Base-by-base conservation (phyloP, 2,888 invertebrate genomes). In the Philopedon plagiatum region DNA sequence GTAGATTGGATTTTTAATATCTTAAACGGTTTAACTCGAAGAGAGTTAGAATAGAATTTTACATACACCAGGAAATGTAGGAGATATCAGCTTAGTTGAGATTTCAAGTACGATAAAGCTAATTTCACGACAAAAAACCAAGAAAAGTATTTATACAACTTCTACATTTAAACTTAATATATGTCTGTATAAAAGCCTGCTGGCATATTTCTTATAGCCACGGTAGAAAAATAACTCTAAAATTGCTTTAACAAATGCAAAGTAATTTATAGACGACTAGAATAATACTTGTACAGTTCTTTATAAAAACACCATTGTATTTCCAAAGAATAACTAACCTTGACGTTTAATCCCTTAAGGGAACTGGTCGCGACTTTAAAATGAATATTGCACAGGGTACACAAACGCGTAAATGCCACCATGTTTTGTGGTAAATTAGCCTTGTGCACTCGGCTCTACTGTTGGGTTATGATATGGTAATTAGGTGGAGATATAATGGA, bases 391-490 rank as follows among this genome's bases (percentile, higher is more conserved):
- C 19, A 41, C 21, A 58, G 19, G 49, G 34, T 58, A 37, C 5
- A 58, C 46, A 49, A 49, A 58, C 23, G 66, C 13, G 37, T 46
- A 54, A 29, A 54, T 54, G 29, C 7, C 51, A 54, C 29, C 21
- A 66, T 37, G 37, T 58, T 49, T 19, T 58, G 58, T 37, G 66
- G 58, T 49, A 66, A 66, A 66, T 66, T 66, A 66, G 58, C 66
- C 23, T 32, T 41, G 46, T 41, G 57, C 49, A 34, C 44, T 46
- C 4, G 58, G 49, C 26, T 15, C 15, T 49, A 66, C 46, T 34
- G 46, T 5, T 63, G 13, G 23, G 51, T 63, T 63, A 63, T 63
- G 62, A 63, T 63, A 63, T 63, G 62, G 51, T 63, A 51, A 63
- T 63, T 63, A 37, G 46, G 46, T 21, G 49, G n/a, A 63, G 37